Evolutionary conservation across 2,797 vertebrate genomes (phyloP).

Genomic region (Poecilia gillii): DNA sequence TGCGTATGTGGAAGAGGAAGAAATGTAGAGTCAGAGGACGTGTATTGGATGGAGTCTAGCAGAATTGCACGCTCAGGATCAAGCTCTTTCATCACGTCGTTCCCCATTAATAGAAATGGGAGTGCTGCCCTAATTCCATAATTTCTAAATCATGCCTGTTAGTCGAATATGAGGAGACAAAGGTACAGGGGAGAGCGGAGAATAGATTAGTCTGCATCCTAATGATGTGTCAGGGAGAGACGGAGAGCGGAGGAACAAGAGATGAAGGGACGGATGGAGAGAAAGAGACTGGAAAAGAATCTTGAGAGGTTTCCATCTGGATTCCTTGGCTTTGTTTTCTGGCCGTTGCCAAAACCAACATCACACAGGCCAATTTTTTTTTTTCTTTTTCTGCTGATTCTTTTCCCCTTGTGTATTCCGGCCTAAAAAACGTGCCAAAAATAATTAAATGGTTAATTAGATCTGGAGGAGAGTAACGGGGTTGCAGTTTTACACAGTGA

Average conservation of each 20-base stretch:
- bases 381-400: constrained; percentile 41
- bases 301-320: constrained; percentile 65
- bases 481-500: constrained; percentile 26
- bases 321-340: constrained; percentile 61
- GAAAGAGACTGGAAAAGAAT: constrained; percentile 24
- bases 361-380: constrained; percentile 54
- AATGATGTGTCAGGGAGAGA: constrained; percentile 56
- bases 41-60: constrained; percentile 69
- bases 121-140: constrained; percentile 80
- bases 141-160: constrained; percentile 79
- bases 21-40: constrained; percentile 58
- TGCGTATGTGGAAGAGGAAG: constrained; percentile 23
- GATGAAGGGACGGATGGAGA: constrained; percentile 29
- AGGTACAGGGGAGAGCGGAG: constrained; percentile 56
- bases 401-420: constrained; percentile 43
- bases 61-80: constrained; percentile 76
- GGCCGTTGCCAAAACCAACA: constrained; percentile 67
- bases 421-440: constrained; percentile 62
- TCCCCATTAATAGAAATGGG: constrained; percentile 79
- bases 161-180: constrained; percentile 70
- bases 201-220: constrained; percentile 62
- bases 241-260: constrained; percentile 46
- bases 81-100: constrained; percentile 74
- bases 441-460: constrained; percentile 71
- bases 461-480: constrained; percentile 34